A percentile compares a stretch with the other conserved stretches of the same genome.
Evolutionary conservation across 2,888 invertebrate genomes (phyloP).

Genomic region (Melinopterus prodromus): DNA sequence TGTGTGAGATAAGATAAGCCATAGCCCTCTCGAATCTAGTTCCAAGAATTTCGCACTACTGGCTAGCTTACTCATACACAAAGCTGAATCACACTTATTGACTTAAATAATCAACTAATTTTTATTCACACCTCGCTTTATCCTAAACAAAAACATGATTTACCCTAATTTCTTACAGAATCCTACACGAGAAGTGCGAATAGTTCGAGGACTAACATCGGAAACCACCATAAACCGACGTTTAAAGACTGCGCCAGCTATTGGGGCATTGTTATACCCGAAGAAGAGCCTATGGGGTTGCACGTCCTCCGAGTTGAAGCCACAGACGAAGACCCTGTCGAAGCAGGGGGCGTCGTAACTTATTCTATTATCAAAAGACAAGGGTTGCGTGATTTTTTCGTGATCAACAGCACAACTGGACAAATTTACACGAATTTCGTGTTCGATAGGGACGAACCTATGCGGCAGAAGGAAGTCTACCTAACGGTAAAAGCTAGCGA

Average conservation of each 20-base stretch:
- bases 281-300: slow-evolving; percentile 72
- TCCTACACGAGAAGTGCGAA: not conserved
- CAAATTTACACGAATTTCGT: slow-evolving; percentile 76
- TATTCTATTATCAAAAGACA: slow-evolving; percentile 84
- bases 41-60: not conserved
- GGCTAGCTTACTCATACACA: not conserved
- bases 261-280: slow-evolving; percentile 82
- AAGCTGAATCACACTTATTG: too few species aligned
- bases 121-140: not conserved
- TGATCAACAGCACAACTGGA: slow-evolving; percentile 80
- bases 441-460: slow-evolving; percentile 92
- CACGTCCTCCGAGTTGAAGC: slow-evolving; percentile 81
- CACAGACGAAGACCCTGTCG: slow-evolving; percentile 75
- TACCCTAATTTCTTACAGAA: slow-evolving; percentile 16
- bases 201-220: slow-evolving; percentile 21
- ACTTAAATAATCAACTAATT: too few species aligned
- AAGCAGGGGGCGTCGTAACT: slow-evolving; percentile 80
- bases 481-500: slow-evolving; percentile 92
- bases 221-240: slow-evolving; percentile 86
- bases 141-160: not conserved
- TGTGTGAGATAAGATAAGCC: not conserved
- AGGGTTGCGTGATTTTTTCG: slow-evolving; percentile 79
- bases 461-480: slow-evolving; percentile 82
- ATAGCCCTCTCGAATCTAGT: not conserved
- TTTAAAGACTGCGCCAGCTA: slow-evolving; percentile 87